Evolutionary conservation across 2,113 vertebrate species (phyloP), one percentile per base, ranked within the genome.

Genomic region (Emberiza fucata): DNA sequence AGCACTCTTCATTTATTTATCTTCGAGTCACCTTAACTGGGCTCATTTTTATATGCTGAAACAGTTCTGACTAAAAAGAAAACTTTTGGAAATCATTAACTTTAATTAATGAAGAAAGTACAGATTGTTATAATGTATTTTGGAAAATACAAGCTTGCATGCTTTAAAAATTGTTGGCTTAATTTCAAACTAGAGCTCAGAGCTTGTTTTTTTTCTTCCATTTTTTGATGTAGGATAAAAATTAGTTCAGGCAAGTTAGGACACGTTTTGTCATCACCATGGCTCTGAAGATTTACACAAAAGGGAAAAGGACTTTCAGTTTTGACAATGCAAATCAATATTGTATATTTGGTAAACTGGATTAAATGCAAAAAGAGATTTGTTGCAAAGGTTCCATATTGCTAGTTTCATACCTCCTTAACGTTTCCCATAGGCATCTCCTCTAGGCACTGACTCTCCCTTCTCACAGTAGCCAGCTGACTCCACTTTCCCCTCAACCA

Each of bases 31-130:
- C 42, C 35, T 48, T 53, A 83, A 54, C 1, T 27, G 1, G 12
- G 19, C 11, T 66, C 27, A 45, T 35, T 87, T 93, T 94, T 71
- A 78, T 29, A 71, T 8, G 27, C 27, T 82, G 64, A 75, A 90
- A 80, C 22, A 70, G 39, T 51, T 85, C 53, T 39, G 21, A 78
- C 45, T 88, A 27, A 63, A 82, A 92, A 89, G n/a, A 86, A 95
- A 93, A 90, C 54, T 92, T 91, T 90, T 96, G 90, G 94, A 96
- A 96, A 78, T 66, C n/a, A 77, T 91, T 92, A 90, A 72, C 42
- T 81, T 65, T 42, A 81, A 53, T 95, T 91, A 91, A 94, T 54
- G 50, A 96, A 93, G 54, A 90, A 95, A 95, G 59, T 77, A 90
- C 87, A 88, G 29, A 92, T 63, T 77, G 39, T 81, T 94, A 45